These are phyloP conservation scores for Linhomoeus sp. DNA, from an alignment of 2,888 invertebrate genomes.

Conservation along the genomic window DNA sequence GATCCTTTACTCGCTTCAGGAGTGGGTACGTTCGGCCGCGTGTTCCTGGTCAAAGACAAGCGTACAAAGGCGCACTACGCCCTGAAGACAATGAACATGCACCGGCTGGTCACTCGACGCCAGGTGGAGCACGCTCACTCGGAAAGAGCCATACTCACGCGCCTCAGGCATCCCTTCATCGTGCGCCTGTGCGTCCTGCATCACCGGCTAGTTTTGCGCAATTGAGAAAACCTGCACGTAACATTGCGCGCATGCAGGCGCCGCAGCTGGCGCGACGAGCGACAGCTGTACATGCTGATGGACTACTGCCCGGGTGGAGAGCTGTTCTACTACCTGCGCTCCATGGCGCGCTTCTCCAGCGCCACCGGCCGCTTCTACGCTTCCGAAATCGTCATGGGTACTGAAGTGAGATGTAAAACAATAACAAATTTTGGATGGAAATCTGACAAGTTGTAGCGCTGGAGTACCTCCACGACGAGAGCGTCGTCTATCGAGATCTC, in stretches of 20 bases:
- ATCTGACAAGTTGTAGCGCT: conserved; percentile 51
- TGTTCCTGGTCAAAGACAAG: conserved; percentile 44
- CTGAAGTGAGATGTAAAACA: too few species aligned
- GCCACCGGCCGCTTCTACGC: conserved; percentile 70
- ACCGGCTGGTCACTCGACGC: conserved; percentile 68
- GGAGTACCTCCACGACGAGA: conserved; percentile 69
- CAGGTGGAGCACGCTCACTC: conserved; percentile 90
- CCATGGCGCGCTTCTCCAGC: conserved; percentile 57
- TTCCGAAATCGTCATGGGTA: conserved; percentile 54
- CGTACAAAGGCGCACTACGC: conserved; percentile 54
- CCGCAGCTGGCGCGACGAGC: conserved; percentile 71
- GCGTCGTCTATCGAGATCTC: conserved; percentile 40
- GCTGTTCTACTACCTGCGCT: conserved; percentile 76
- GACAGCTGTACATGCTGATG: conserved; percentile 79
- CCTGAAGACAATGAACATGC: conserved; percentile 75
- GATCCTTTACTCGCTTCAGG: too few species aligned
- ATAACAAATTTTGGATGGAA: too few species aligned
- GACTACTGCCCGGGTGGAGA: conserved; percentile 90
- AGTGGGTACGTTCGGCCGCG: conserved; percentile 84
- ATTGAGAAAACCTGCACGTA: too few species aligned
- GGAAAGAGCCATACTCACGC: conserved; percentile 61
- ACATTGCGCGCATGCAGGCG: conserved; percentile 45
- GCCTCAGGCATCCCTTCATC: conserved; percentile 78
- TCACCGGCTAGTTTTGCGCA: too few species aligned
- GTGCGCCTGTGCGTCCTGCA: conserved; percentile 48